A percentile compares a stretch with the other conserved stretches of the same genome.
phyloP scores from a whole-genome alignment of 1,140 invertebrate species.

The Diabrotica undecimpunctata region DNA sequence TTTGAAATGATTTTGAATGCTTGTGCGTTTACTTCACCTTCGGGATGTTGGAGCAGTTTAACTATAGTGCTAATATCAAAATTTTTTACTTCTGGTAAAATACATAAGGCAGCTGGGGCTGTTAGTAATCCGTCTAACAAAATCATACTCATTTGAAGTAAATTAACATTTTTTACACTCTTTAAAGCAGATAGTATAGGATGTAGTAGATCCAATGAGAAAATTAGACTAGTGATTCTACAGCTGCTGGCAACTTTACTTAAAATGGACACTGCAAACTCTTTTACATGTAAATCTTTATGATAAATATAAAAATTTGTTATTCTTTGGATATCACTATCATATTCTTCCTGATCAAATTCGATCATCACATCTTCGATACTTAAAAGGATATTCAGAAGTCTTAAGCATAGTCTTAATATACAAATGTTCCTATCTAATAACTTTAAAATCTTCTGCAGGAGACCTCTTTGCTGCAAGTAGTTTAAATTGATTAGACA shows the following conservation, averaged over 20 bases:
- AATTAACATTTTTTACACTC: constrained; percentile 23
- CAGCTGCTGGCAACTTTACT: constrained; percentile 23
- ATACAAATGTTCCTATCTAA: constrained; percentile 33
- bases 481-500: constrained; percentile 28
- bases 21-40: constrained; percentile 20
- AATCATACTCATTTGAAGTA: constrained; percentile 24
- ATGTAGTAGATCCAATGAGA: constrained; percentile 27
- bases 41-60: constrained; percentile 22
- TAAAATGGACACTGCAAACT: constrained; percentile 30
- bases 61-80: constrained; percentile 28
- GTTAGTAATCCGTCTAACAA: constrained; percentile 31
- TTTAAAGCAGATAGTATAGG: constrained; percentile 30
- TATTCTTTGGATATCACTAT: constrained; percentile 29
- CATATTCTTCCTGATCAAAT: constrained; percentile 32
- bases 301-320: constrained; percentile 28
- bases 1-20: constrained; percentile 27
- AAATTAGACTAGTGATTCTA: constrained; percentile 28
- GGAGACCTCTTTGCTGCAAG: constrained; percentile 25
- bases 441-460: constrained; percentile 31
- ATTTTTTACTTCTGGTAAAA: constrained; percentile 22
- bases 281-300: constrained; percentile 29
- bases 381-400: constrained; percentile 28
- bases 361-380: constrained; percentile 27
- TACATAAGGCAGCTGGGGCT: constrained; percentile 23
- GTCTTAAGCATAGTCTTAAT: constrained; percentile 28